phyloP scores from a whole-genome alignment of 2,888 invertebrate genomes.

The Apoda limacodes region DNA sequence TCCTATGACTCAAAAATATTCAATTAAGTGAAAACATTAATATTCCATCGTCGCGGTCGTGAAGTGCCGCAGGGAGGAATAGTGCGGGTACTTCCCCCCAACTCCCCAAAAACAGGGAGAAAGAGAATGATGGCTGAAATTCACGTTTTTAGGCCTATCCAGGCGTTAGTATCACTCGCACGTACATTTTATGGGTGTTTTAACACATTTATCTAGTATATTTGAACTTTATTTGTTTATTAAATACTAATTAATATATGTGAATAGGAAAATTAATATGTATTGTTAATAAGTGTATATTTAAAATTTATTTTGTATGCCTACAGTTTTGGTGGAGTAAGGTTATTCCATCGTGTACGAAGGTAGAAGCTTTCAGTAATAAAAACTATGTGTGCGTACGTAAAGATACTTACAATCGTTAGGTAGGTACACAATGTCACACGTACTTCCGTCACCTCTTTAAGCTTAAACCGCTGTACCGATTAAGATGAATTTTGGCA shows the following conservation, averaged over 20 bases:
- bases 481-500: too few relatives aligned
- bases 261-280: too few relatives aligned
- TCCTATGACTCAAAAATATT: slow-evolving; percentile 52
- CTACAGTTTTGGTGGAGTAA: too few relatives aligned
- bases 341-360: too few relatives aligned
- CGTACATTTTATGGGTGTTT: slow-evolving; percentile 40
- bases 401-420: too few relatives aligned
- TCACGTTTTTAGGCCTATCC: slow-evolving; percentile 63
- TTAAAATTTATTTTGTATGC: too few relatives aligned
- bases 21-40: slow-evolving; percentile 58
- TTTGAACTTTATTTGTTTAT: slow-evolving; percentile 23
- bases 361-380: too few relatives aligned
- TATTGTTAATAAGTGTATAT: too few relatives aligned
- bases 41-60: slow-evolving; percentile 60
- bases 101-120: slow-evolving; percentile 22
- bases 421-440: too few relatives aligned
- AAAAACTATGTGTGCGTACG: too few relatives aligned
- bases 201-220: slow-evolving; percentile 30
- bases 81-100: slow-evolving; percentile 35
- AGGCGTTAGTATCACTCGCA: slow-evolving; percentile 31
- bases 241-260: slow-evolving; percentile 8
- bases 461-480: too few relatives aligned
- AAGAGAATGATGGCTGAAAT: slow-evolving; percentile 43
- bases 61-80: slow-evolving; percentile 51
- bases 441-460: too few relatives aligned